Evolutionary conservation across 30 jellyfish, hydroid and myxozoan genomes (phyloP), one percentile per base, ranked within the genome.

Genomic region (Cassiopea xamachana): DNA sequence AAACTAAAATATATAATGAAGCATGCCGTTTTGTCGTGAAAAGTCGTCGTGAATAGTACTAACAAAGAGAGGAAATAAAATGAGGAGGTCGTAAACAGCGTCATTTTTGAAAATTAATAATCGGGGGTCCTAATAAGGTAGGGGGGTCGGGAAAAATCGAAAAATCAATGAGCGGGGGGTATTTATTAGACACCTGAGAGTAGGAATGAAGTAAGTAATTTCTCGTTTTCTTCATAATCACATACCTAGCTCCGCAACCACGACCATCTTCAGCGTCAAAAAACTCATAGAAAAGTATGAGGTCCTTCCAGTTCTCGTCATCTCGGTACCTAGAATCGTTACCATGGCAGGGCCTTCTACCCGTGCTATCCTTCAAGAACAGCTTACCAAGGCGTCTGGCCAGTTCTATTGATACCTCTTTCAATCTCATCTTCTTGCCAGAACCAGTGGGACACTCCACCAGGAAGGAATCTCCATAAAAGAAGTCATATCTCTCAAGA

Each of bases 381-480:
- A 94, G 78, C 69, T 76, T 48, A 50, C 94, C 87, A 51, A 94
- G 97, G 12, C 98, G 96, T 1, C 93, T 76, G 2, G 93, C 80
- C 17, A 94, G 87, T 74, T 94, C 98, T 1, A 82, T 91, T 45
- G 97, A 75, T 68, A 92, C 96, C 19, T 94, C 98, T 69, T 87
- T 86, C 83, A 94, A 68, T n/a, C 97, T 85, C 98, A 90, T 90
- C 69, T 70, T 83, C 70, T 90, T 94, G 2, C 98, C 98, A 19
- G 98, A 94, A 45, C 98, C 98, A 8, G 98, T 90, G 48, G 98
- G 98, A 73, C 97, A 94, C 70, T 94, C 98, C 69, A 94, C 98
- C 15, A 69, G 79, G 17, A 90, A 80, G 43, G 94, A 79, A 68
- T 94, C 98, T 15, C 97, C 97, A 77, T 94, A 94, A 97, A 90